Percentiles rank a stretch among this genome's conserved stretches.
Conservation (phyloP, 2,113 vertebrate species). For the Dicaeum eximium region DNA sequence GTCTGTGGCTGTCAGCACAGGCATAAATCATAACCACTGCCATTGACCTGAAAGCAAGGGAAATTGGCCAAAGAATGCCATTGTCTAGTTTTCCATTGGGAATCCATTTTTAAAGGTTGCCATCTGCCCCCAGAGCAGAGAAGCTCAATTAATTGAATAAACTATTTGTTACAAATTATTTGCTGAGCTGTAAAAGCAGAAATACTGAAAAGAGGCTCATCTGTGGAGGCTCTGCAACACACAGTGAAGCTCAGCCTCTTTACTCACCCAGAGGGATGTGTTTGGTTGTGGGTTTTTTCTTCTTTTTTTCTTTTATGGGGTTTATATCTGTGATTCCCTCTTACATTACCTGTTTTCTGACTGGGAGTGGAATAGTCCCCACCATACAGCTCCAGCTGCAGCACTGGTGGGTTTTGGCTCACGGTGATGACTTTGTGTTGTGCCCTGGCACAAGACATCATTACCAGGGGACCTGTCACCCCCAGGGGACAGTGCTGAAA, state of each 20-base stretch:
- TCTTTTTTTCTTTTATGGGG: not conserved
- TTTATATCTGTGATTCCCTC: not conserved
- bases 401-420: not conserved
- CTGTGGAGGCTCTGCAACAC: not conserved
- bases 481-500: not conserved
- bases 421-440: accelerated
- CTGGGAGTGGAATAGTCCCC: not conserved
- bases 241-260: accelerated
- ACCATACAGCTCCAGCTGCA: not conserved
- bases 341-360: not conserved
- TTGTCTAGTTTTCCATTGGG: not conserved
- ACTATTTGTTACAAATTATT: conserved; percentile 19
- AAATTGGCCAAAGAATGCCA: not conserved
- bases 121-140: not conserved
- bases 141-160: conserved; percentile 25
- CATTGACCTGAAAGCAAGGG: not conserved
- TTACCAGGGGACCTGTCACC: accelerated
- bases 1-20: not conserved
- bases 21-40: not conserved
- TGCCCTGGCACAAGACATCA: not conserved
- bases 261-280: not conserved
- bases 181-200: not conserved
- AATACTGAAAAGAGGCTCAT: not conserved
- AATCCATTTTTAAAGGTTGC: not conserved
- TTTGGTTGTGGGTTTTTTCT: not conserved